Conservation (phyloP, 2,888 invertebrate species). For the Physocephala rufipes region DNA sequence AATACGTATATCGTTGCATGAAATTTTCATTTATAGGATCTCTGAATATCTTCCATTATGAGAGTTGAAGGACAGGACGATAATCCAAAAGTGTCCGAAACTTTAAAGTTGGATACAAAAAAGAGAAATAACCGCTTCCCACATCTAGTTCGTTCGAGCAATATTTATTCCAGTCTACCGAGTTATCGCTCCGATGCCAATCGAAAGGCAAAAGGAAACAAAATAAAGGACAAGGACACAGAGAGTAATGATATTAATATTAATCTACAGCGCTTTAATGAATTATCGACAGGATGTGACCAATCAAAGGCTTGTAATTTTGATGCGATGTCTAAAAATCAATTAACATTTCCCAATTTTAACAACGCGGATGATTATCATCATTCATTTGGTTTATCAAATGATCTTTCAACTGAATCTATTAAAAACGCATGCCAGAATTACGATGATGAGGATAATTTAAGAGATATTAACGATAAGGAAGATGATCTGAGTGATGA, state of each 20-base stretch:
- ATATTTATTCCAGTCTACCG: slow-evolving; percentile 53
- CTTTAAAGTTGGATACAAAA: slow-evolving; percentile 8
- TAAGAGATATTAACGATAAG: slow-evolving; percentile 54
- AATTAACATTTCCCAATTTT: slow-evolving; percentile 43
- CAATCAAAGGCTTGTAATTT: no score
- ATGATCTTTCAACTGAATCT: slow-evolving; percentile 60
- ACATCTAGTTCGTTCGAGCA: slow-evolving; percentile 50
- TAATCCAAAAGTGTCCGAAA: neutral
- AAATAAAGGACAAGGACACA: neutral
- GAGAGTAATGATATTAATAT: neutral
- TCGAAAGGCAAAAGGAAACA: neutral
- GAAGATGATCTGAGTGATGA: slow-evolving; percentile 57
- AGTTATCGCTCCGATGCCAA: slow-evolving; percentile 24
- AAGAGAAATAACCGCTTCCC: neutral
- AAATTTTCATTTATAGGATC: slow-evolving; percentile 14
- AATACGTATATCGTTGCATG: neutral
- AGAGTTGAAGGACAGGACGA: slow-evolving; percentile 12
- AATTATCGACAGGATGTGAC: slow-evolving; percentile 8
- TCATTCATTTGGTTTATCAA: slow-evolving; percentile 54
- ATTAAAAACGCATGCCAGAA: slow-evolving; percentile 59
- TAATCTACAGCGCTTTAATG: slow-evolving; percentile 4
- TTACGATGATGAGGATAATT: slow-evolving; percentile 50
- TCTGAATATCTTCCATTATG: slow-evolving; percentile 12
- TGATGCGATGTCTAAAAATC: slow-evolving; percentile 16
- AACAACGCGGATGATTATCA: slow-evolving; percentile 37